Evolutionary conservation across 2,797 vertebrate species (phyloP).

Genomic region (Rhinella marina): DNA sequence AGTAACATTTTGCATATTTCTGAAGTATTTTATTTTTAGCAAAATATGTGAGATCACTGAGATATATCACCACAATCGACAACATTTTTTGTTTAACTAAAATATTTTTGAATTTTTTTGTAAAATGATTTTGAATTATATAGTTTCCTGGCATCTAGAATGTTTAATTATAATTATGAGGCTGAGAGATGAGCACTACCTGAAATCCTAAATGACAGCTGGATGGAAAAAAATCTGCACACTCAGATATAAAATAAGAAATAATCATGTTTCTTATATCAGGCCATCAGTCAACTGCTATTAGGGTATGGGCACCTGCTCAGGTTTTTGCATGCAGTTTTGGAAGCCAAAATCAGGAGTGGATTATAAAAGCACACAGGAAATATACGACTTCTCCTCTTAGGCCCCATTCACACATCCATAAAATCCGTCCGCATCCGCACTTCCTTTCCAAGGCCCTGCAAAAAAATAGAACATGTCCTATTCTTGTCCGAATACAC

Average conservation of each 20-base stretch:
- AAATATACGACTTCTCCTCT: no score
- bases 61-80: not conserved
- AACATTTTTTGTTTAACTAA: not conserved
- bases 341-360: no score
- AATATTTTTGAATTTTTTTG: not conserved
- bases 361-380: no score
- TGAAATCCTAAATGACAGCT: not conserved
- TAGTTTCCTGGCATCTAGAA: not conserved
- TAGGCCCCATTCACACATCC: no score
- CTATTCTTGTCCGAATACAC: no score
- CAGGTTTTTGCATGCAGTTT: no score
- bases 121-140: not conserved
- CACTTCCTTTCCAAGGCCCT: no score
- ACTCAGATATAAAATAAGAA: not conserved
- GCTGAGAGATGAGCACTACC: not conserved
- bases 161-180: not conserved
- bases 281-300: not conserved
- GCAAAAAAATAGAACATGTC: no score
- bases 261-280: not conserved
- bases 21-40: not conserved
- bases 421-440: no score
- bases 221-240: not conserved
- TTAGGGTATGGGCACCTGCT: no score
- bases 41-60: not conserved
- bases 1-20: not conserved